phyloP scores from a whole-genome alignment of 92 coral and sea anemone species.

The Epizoanthus ramosus region DNA sequence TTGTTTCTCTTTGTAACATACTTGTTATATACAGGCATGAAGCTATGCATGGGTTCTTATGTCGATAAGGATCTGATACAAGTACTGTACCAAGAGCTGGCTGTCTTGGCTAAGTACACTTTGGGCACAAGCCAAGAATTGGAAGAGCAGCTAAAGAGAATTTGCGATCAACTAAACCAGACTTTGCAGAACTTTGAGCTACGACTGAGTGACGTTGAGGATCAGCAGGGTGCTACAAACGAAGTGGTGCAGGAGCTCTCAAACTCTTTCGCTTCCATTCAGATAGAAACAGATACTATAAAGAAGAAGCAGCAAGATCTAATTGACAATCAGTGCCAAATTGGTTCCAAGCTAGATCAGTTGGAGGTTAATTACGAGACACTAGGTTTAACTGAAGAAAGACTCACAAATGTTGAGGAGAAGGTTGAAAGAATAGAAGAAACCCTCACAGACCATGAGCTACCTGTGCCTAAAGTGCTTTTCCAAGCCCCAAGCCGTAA shows the following conservation, averaged over 20 bases:
- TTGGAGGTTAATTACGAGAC: neutral
- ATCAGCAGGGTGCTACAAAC: constrained; percentile 43
- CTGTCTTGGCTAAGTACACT: constrained; percentile 23
- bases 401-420: neutral
- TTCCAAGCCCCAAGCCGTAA: constrained; percentile 56
- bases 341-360: constrained; percentile 9
- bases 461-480: neutral
- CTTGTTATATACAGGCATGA: constrained; percentile 11
- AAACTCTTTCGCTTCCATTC: constrained; percentile 2
- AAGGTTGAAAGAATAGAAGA: constrained; percentile 8
- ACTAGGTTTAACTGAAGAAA: neutral
- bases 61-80: constrained; percentile 30
- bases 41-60: constrained; percentile 25
- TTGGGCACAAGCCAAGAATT: constrained; percentile 17
- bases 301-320: constrained; percentile 5
- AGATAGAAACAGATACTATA: neutral
- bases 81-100: constrained; percentile 15
- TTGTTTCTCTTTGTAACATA: neutral
- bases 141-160: neutral
- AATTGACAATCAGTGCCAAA: neutral
- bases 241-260: constrained; percentile 22
- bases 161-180: constrained; percentile 13
- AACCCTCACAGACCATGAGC: neutral
- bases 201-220: constrained; percentile 19
- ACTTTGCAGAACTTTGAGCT: constrained; percentile 25